A percentile compares a stretch with the other conserved stretches of the same genome.
These are phyloP conservation scores for Nanorana parkeri DNA, from an alignment of 2,113 vertebrate genomes.

Conservation along the genomic window DNA sequence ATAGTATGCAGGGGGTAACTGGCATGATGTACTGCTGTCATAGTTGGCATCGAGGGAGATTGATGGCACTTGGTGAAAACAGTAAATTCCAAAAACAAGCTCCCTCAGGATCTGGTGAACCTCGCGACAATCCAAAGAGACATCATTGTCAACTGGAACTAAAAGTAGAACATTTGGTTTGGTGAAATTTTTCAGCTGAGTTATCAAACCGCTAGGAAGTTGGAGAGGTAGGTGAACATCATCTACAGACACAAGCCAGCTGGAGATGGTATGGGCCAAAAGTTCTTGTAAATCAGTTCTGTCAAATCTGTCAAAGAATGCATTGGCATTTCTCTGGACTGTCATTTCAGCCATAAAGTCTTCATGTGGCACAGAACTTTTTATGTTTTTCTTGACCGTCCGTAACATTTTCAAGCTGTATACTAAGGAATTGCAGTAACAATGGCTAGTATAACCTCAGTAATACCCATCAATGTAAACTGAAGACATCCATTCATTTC, in stretches of 20 bases:
- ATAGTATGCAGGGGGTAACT: constrained; percentile 72
- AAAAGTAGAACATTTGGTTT: constrained; percentile 66
- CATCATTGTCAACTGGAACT: constrained; percentile 64
- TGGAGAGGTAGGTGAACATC: constrained; percentile 61
- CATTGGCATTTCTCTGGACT: constrained; percentile 69
- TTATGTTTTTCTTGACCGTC: constrained; percentile 60
- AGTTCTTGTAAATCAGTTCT: constrained; percentile 71
- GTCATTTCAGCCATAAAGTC: constrained; percentile 66
- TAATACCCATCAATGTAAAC: neutral
- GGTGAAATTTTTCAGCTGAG: constrained; percentile 67
- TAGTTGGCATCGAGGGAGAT: constrained; percentile 72
- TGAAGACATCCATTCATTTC: too few relatives aligned
- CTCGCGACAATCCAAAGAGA: constrained; percentile 70
- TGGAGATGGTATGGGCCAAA: constrained; percentile 63
- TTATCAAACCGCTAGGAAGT: constrained; percentile 68
- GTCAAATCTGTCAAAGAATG: constrained; percentile 74
- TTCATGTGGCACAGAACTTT: constrained; percentile 63
- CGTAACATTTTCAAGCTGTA: constrained; percentile 58
- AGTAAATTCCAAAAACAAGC: constrained; percentile 73
- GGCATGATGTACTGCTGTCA: constrained; percentile 72
- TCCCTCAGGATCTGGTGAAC: constrained; percentile 77
- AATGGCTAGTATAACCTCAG: neutral
- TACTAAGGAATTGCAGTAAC: neutral
- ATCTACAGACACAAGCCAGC: constrained; percentile 70
- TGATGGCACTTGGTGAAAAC: constrained; percentile 75